Evolutionary conservation across 2,888 invertebrate genomes (phyloP), one percentile per base, ranked within the genome.

Genomic region (Gymnoscelis rufifasciata): DNA sequence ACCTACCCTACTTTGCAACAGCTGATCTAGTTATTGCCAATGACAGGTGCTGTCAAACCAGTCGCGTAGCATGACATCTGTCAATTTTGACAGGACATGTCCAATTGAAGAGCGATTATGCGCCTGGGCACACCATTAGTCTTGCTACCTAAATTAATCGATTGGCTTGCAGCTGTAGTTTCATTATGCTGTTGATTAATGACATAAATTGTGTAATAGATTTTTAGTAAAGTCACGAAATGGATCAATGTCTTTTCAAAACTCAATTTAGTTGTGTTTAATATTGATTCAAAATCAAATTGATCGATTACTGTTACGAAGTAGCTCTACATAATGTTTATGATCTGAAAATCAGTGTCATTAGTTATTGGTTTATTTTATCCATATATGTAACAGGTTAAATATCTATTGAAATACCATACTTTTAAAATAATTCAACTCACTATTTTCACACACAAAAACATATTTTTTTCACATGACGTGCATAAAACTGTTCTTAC

Each of bases 41-140:
- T 45, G 58, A 61, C 74, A 77, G 70, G 67, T 74, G 74, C 56
- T 58, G 53, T 43, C 44, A 47, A 66, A 74, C 75, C 64, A 60
- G 69, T 74, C 69, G 60, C 60, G 59, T 60, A 56, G 66, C 50
- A 48, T 51, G 52, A 51, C 82, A 82, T 71, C 68, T 78, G 78
- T 72, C 72, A 73, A 50, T 62, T 59, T 55, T 60, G 59, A 63
- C 56, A 60, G 54, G 56, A 62, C 60, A 64, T 56, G 64, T 67
- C 63, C 27, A 50, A 45, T 50, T 50, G 45, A 62, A 60, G 54
- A 57, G 59, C 13, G 53, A 52, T 47, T 48, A 52, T 36, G 39
- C 51, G 47, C 47, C 11, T 41, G 23, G 43, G 47, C 51, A 47
- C 48, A 49, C 45, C 46, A 49, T 57, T 54, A 45, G 47, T 48